Percentiles rank a stretch among this genome's conserved stretches.
Evolutionary conservation across 2,888 invertebrate genomes (phyloP).

Genomic region (Eurytoma adleriae): DNA sequence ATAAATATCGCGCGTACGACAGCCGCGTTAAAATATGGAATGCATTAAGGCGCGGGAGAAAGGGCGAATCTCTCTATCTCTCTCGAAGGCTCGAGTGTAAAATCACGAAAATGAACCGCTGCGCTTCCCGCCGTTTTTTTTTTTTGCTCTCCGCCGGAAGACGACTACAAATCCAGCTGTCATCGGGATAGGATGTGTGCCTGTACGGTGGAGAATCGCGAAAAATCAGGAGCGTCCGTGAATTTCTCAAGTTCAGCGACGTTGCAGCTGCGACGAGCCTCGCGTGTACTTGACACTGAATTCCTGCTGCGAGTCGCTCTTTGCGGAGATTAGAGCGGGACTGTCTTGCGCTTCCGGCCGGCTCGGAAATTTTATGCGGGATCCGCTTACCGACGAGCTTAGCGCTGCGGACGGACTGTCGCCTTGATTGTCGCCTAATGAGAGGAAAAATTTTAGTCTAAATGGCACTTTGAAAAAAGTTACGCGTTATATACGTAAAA

Average conservation of each 20-base stretch:
- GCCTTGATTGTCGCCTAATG: no score
- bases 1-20: slow-evolving; percentile 30
- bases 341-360: no score
- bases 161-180: slow-evolving; percentile 17
- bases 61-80: slow-evolving; percentile 2
- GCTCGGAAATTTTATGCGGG: no score
- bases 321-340: neutral
- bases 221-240: slow-evolving; percentile 11
- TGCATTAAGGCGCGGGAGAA: slow-evolving; percentile 28
- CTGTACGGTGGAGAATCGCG: neutral
- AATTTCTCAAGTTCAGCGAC: slow-evolving; percentile 24
- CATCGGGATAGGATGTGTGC: neutral
- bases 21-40: slow-evolving; percentile 39
- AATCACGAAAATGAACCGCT: slow-evolving; percentile 25
- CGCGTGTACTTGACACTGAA: neutral
- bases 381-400: no score
- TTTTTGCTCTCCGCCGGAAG: neutral
- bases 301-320: neutral
- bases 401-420: no score
- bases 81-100: slow-evolving; percentile 15
- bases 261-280: neutral
- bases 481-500: no score
- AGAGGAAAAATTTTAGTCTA: no score
- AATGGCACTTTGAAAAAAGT: no score
- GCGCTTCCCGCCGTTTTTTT: neutral